Evolutionary conservation across 2,888 invertebrate genomes (phyloP).

Genomic region (Rhyacophila evoluta): DNA sequence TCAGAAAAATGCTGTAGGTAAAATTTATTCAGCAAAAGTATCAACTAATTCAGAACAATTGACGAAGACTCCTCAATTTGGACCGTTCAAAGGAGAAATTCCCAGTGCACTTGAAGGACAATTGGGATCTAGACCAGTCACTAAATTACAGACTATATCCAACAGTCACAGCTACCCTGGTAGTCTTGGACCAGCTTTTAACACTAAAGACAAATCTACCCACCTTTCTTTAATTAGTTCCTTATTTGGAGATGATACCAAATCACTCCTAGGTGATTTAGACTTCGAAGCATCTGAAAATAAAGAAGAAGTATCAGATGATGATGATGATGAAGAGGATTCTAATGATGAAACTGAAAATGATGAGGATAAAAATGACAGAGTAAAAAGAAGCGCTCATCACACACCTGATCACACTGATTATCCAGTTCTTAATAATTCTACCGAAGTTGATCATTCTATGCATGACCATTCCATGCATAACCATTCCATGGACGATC

Average conservation of each 20-base stretch:
- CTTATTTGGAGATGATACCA: conserved; percentile 56
- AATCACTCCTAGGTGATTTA: conserved; percentile 50
- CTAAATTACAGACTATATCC: conserved; percentile 57
- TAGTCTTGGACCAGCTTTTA: conserved; percentile 56
- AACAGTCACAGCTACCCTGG: conserved; percentile 55
- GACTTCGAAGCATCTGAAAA: conserved; percentile 55
- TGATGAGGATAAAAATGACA: conserved; percentile 55
- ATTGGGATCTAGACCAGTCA: conserved; percentile 55
- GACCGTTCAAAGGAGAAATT: conserved; percentile 79
- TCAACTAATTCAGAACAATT: conserved; percentile 70
- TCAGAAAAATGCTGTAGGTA: conserved; percentile 61
- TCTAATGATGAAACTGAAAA: conserved; percentile 55
- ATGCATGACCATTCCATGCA: conserved; percentile 48
- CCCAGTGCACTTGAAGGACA: conserved; percentile 63
- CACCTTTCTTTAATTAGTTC: conserved; percentile 64
- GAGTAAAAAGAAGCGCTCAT: conserved; percentile 58
- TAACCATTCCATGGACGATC: conserved; percentile 51
- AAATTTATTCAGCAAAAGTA: conserved; percentile 64
- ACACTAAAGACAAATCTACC: conserved; percentile 58
- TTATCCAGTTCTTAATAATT: conserved; percentile 25
- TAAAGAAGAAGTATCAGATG: conserved; percentile 53
- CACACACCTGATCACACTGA: conserved; percentile 58
- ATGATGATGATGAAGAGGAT: conserved; percentile 57
- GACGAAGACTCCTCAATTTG: conserved; percentile 79
- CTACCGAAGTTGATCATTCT: conserved; percentile 47